A percentile compares a stretch with the other conserved stretches of the same genome.
Evolutionary conservation across 1,140 invertebrate species (phyloP).

Genomic region (Paraescarpia echinospica): DNA sequence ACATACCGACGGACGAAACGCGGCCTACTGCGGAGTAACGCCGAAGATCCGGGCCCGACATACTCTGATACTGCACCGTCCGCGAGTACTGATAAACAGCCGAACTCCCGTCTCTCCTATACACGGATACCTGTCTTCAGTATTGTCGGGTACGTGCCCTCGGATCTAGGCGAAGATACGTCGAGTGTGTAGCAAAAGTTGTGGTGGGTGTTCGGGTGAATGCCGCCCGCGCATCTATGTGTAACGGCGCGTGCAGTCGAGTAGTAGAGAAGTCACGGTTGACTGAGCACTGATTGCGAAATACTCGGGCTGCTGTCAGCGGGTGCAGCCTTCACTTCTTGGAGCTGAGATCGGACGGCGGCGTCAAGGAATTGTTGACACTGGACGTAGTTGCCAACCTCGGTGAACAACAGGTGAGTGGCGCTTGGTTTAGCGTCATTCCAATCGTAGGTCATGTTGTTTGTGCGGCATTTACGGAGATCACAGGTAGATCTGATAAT

Average conservation of each 20-base stretch:
- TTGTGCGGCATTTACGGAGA: neutral
- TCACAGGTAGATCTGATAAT: neutral
- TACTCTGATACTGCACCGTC: neutral
- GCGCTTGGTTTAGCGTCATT: neutral
- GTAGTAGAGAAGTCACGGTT: neutral
- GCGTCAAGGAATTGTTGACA: neutral
- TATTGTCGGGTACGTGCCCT: neutral
- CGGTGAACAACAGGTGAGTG: neutral
- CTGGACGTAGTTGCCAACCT: neutral
- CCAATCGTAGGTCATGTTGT: neutral
- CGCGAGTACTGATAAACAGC: neutral
- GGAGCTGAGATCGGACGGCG: neutral
- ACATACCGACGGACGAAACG: neutral
- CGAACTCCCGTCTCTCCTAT: neutral
- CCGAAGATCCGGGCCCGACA: neutral
- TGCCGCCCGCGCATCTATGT: neutral
- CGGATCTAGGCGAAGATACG: neutral
- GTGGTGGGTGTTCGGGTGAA: neutral
- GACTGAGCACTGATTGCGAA: neutral
- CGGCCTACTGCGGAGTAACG: neutral
- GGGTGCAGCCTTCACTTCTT: neutral
- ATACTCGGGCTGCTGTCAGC: neutral
- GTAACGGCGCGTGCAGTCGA: neutral
- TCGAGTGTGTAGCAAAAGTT: neutral
- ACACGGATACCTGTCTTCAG: neutral